These are phyloP conservation scores for Luffia ferchaultella DNA, from an alignment of 2,888 invertebrate genomes.

Conservation along the genomic window DNA sequence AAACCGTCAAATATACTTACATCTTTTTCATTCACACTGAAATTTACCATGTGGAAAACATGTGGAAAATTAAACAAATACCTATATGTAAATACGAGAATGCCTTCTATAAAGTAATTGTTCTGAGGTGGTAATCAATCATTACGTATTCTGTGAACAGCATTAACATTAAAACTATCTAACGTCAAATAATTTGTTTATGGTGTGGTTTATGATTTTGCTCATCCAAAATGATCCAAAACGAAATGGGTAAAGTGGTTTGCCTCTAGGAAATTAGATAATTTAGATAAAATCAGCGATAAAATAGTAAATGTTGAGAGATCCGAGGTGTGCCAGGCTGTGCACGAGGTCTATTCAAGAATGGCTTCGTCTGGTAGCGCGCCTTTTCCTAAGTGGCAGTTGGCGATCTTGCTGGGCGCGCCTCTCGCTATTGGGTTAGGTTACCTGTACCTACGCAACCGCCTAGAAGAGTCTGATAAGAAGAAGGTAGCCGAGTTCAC, in stretches of 20 bases:
- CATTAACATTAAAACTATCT: no score
- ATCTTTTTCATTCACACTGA: no score
- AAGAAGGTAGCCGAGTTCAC: conserved; percentile 57
- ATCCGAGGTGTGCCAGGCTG: neutral
- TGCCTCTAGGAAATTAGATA: neutral
- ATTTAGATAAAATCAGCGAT: neutral
- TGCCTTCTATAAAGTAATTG: no score
- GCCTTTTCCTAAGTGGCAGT: conserved; percentile 84
- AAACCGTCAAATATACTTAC: no score
- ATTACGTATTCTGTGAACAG: no score
- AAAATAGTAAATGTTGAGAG: neutral
- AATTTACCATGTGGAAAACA: no score
- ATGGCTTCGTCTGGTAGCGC: conserved; percentile 64
- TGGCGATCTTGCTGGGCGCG: conserved; percentile 84
- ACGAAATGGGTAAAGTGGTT: neutral
- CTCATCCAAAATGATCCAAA: neutral
- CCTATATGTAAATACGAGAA: no score
- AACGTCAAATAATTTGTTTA: no score
- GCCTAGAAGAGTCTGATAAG: conserved; percentile 60
- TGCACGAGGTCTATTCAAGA: neutral
- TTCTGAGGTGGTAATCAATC: no score
- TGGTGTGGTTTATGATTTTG: neutral
- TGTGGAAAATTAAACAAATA: no score
- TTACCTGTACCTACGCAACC: conserved; percentile 76
- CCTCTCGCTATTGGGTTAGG: conserved; percentile 85